Base-by-base conservation (phyloP, 23 tunicate genomes). In the Aplidium turbinatum region DNA sequence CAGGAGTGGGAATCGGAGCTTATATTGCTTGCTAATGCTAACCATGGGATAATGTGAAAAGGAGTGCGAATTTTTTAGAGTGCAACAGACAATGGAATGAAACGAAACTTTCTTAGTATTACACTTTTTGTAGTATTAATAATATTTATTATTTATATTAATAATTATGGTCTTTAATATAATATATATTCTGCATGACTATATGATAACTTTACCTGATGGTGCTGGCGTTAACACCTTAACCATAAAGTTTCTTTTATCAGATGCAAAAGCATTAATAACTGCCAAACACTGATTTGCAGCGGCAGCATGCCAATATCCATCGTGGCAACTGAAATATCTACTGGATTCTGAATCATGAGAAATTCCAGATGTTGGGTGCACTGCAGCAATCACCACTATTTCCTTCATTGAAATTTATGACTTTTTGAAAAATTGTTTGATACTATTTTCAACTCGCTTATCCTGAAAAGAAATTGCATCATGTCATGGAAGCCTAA, bases 151-250 rank as follows among this genome's bases (percentile, higher is more conserved):
- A 42, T 9, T 42, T 16, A 16, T 42, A 16, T 11, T 16, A 42
- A 9, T 42, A 42, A 42, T 42, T 11, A 42, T 42, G 50, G 50
- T 11, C 50, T 42, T 42, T 9, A 42, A 9, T 9, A 42, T 42
- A 42, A 42, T 42, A 42, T 42, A 9, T 11, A 42, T 9, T 42
- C 50, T 42, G 16, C n/a, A n/a, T n/a, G n/a, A n/a, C n/a, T 42
- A 42, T 11, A 42, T 42, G 13, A 42, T 42, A 16, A 9, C 16
- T 24, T 38, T 77, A 80, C 85, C 78, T 69, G 68, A 31, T 23
- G 67, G 36, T 35, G 76, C 68, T 4, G 78, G 31, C 0, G 77
- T 80, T 70, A 80, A 33, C 18, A 80, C 27, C 36, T 80, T 80
- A 4, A 69, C 73, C 25, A 32, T 23, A 60, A 76, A 80, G 6